Evolutionary conservation across 2,113 vertebrate species (phyloP), one percentile per base, ranked within the genome.

Genomic region (Bucco capensis): DNA sequence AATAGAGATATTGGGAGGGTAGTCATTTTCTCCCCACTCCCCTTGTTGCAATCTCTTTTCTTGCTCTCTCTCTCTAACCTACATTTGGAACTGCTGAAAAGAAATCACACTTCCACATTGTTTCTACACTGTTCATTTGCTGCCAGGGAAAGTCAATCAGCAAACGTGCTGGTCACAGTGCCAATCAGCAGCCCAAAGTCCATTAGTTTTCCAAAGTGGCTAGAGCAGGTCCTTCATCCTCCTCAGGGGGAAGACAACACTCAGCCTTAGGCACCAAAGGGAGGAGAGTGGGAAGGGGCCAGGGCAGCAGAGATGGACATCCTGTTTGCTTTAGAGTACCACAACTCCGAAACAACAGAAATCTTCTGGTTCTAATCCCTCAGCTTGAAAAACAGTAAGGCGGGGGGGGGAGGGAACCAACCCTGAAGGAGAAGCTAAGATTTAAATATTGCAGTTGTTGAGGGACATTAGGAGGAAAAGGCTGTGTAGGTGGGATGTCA

Each of bases 321-420:
- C 40, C 78, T 33, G 21, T 71, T 90, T 87, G n/a, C 35, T 90
- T 91, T 42, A 86, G 47, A 47, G 31, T n/a, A 6, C 27, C 71
- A 72, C 30, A 80, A 27, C 49, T 88, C 81, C 73, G 84, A 95
- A 96, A 88, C 31, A 64, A 61, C 49, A 93, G 64, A 71, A 92
- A 81, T 24, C 14, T 85, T 75, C 51, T 61, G 30, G 22, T 18
- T 84, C 40, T 72, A 71, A 66, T 61, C 19, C 19, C 37, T 60
- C 31, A 50, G 37, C 44, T 37, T 80, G 47, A 76, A 91, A 85
- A 79, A 50, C 49, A 54, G 7, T 70, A 64, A 67, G 13, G 23
- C 42, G 3, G 1, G 25, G 28, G 50, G 50, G 25, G 51, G 3
- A 13, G 69, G 71, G 33, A 49, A 62, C 14, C 15, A 56, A n/a